Percentiles rank a stretch among this genome's conserved stretches.
These are phyloP conservation scores for Chirona hameri DNA, from an alignment of 2,888 invertebrate genomes.

Conservation along the genomic window DNA sequence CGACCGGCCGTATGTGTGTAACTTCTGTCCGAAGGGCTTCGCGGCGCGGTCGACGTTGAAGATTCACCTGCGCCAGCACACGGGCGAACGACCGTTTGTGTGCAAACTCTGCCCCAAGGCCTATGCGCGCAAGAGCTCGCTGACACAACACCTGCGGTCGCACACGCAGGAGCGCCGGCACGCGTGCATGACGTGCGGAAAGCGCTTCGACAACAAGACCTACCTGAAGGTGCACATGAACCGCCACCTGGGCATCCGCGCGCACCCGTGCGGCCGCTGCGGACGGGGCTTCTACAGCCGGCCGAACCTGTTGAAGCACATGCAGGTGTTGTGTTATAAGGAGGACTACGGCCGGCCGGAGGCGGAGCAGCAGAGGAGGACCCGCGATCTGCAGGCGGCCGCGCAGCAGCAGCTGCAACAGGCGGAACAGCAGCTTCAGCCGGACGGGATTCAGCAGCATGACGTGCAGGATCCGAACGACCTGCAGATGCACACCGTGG, in stretches of 20 bases:
- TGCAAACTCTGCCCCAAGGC: not conserved
- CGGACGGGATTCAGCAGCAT: not conserved
- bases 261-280: conserved; percentile 13
- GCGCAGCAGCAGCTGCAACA: not conserved
- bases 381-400: not conserved
- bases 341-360: not conserved
- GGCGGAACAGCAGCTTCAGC: not conserved
- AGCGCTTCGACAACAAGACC: conserved; percentile 22
- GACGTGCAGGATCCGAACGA: not conserved
- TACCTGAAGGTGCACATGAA: not conserved
- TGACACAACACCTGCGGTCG: conserved; percentile 23
- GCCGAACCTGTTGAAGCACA: conserved; percentile 14
- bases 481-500: not conserved
- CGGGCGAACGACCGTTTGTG: conserved; percentile 26
- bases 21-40: conserved; percentile 9
- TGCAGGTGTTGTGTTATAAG: conserved; percentile 4
- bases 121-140: conserved; percentile 5
- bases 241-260: conserved; percentile 6
- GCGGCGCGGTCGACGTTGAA: conserved; percentile 12
- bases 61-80: conserved; percentile 27
- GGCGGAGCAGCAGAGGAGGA: not conserved
- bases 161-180: conserved; percentile 26
- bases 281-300: conserved; percentile 13
- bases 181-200: conserved; percentile 4
- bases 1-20: conserved; percentile 3